These are phyloP conservation scores for Mormyrus proboscirostris DNA, from an alignment of 2,797 vertebrate species.

Conservation along the genomic window DNA sequence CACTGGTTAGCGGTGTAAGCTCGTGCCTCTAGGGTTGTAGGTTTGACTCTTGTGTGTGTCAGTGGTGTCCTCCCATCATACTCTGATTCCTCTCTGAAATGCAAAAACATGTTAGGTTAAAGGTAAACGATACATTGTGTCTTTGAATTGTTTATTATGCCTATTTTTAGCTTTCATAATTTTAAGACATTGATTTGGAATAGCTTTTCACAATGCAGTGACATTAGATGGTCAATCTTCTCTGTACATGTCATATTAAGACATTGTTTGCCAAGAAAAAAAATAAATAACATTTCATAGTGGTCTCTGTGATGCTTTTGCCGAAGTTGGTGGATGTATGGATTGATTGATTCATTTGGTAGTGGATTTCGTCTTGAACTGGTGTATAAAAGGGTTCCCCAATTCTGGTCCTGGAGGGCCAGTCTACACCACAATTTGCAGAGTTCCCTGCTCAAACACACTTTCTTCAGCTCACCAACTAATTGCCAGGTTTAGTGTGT, in stretches of 20 bases:
- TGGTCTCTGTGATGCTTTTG: neutral
- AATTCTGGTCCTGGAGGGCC: neutral
- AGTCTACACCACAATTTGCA: neutral
- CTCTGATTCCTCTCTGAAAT: too few relatives aligned
- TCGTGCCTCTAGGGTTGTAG: too few relatives aligned
- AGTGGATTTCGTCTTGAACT: neutral
- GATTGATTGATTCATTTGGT: neutral
- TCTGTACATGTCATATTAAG: neutral
- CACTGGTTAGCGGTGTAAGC: neutral
- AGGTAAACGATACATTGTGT: too few relatives aligned
- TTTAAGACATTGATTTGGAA: neutral
- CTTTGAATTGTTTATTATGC: too few relatives aligned
- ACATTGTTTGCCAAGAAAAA: neutral
- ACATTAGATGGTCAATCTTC: neutral
- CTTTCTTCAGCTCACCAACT: neutral
- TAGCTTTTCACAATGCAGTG: neutral
- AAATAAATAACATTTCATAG: neutral
- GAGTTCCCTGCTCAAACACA: neutral
- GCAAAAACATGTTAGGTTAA: too few relatives aligned
- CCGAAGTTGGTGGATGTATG: neutral
- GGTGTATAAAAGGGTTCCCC: neutral
- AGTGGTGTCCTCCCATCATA: too few relatives aligned
- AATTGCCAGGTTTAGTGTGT: neutral
- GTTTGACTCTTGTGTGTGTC: too few relatives aligned
- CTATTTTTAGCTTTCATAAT: neutral